Evolutionary conservation across 2,113 vertebrate genomes (phyloP).

Genomic region (Tinamus guttatus): DNA sequence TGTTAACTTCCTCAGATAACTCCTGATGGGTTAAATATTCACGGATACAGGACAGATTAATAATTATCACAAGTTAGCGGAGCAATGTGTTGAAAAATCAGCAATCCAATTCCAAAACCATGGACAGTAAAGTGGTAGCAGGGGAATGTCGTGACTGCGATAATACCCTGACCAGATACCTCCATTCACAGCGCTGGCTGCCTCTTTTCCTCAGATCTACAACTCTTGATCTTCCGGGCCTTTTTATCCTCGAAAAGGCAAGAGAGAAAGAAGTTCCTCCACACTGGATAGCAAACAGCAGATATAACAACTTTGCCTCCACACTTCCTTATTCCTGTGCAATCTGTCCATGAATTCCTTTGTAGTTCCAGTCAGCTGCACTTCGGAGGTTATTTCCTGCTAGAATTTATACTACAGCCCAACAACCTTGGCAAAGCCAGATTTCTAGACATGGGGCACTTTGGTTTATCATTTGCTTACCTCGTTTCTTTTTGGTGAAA

Average conservation of each 20-base stretch:
- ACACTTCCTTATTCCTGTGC: neutral
- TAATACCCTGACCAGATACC: neutral
- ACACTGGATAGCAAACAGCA: neutral
- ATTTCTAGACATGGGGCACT: fast-evolving
- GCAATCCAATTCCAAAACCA: neutral
- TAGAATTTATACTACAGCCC: too few species aligned
- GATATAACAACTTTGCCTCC: neutral
- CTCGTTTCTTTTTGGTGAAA: neutral
- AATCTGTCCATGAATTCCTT: neutral
- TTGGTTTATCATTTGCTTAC: neutral
- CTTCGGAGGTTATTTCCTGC: neutral
- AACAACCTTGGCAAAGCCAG: neutral
- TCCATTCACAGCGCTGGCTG: too few species aligned
- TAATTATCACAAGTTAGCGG: neutral
- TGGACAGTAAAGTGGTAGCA: neutral
- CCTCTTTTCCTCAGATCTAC: neutral
- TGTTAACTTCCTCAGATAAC: neutral
- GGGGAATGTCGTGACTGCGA: neutral
- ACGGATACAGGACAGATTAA: neutral
- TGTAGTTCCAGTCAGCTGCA: neutral
- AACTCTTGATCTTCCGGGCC: neutral
- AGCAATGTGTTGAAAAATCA: neutral
- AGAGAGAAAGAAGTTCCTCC: neutral
- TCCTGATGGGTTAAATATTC: neutral
- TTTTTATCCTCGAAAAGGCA: neutral